These are phyloP conservation scores for Megalops cyprinoides DNA, from an alignment of 2,797 vertebrate genomes.

Conservation along the genomic window DNA sequence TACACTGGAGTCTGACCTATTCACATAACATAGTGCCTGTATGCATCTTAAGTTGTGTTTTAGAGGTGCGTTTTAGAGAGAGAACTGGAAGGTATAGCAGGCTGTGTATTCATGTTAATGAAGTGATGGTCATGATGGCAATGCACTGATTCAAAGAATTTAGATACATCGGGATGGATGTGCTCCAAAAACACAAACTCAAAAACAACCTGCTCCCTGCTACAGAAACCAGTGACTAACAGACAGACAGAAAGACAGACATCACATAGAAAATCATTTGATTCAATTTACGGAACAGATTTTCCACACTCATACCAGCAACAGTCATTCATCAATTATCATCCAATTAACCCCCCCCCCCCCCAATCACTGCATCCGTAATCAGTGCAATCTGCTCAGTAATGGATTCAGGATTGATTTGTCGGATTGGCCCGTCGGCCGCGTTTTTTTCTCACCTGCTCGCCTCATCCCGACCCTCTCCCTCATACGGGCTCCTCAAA, in stretches of 20 bases:
- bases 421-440: slow-evolving; percentile 17
- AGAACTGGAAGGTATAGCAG: neutral
- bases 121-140: too few relatives aligned
- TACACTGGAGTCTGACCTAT: neutral
- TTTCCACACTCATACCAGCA: neutral
- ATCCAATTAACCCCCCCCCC: neutral
- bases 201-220: neutral
- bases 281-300: neutral
- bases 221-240: neutral
- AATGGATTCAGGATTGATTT: neutral
- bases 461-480: slow-evolving; percentile 61
- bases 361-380: slow-evolving; percentile 14
- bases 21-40: too few relatives aligned
- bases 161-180: too few relatives aligned
- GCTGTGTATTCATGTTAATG: neutral
- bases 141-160: neutral
- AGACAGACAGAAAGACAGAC: neutral
- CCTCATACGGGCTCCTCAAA: slow-evolving; percentile 64
- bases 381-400: slow-evolving; percentile 28
- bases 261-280: slow-evolving; percentile 5
- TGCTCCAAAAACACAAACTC: too few relatives aligned
- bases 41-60: too few relatives aligned
- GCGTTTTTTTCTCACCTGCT: slow-evolving; percentile 58
- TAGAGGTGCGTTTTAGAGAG: neutral
- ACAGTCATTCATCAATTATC: neutral